A percentile compares a stretch with the other conserved stretches of the same genome.
These are phyloP conservation scores for Eupithecia subumbrata DNA, from an alignment of 2,888 invertebrate species.

Conservation along the genomic window DNA sequence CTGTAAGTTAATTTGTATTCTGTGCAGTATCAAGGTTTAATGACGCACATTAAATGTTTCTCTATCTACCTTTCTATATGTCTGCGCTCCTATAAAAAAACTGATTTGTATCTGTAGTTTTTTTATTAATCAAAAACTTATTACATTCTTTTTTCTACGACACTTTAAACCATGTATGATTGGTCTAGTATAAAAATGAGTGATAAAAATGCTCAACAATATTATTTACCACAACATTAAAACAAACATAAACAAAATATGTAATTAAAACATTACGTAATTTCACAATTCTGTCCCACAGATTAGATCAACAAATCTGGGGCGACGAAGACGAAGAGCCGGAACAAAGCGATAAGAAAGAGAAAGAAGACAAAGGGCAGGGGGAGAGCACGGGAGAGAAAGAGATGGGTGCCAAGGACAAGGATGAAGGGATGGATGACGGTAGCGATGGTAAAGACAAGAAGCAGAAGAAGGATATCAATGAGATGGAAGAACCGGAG, in stretches of 20 bases:
- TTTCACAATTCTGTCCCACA: slow-evolving; percentile 40
- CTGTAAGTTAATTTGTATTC: too few species aligned
- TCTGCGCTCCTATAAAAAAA: too few species aligned
- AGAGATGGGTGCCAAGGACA: slow-evolving; percentile 89
- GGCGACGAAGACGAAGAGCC: slow-evolving; percentile 92
- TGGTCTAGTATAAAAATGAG: too few species aligned
- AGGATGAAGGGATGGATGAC: slow-evolving; percentile 83
- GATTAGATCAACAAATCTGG: slow-evolving; percentile 91
- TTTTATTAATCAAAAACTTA: too few species aligned
- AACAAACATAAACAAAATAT: neutral
- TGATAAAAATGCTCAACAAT: too few species aligned
- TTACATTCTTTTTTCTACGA: too few species aligned
- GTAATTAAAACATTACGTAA: neutral
- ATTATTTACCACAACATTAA: neutral
- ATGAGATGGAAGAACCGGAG: slow-evolving; percentile 92
- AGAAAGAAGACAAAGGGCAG: slow-evolving; percentile 85
- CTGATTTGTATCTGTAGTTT: too few species aligned
- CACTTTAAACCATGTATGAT: too few species aligned
- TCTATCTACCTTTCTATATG: too few species aligned
- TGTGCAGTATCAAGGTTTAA: too few species aligned
- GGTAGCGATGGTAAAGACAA: slow-evolving; percentile 82
- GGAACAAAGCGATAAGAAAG: slow-evolving; percentile 82
- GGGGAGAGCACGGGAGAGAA: slow-evolving; percentile 87
- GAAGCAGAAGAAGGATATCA: slow-evolving; percentile 88
- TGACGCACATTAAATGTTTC: too few species aligned